Base-by-base conservation (phyloP, 2,113 vertebrate species). In the Sclerurus mexicanus region DNA sequence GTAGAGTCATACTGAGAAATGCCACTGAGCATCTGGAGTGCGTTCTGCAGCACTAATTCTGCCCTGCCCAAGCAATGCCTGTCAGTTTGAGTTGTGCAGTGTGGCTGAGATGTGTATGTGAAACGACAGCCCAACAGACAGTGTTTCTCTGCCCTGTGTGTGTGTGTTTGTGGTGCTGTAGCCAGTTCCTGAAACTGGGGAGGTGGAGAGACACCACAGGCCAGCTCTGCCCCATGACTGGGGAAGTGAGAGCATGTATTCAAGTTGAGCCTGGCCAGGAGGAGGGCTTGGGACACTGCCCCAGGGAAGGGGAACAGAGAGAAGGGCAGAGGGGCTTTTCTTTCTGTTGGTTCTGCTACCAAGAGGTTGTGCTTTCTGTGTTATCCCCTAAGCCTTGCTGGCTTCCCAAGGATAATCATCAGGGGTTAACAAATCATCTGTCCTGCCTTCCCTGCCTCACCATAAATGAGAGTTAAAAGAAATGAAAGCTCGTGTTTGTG, bases 11-110 rank as follows among this genome's bases (percentile, higher is more conserved):
- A 50, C 94, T 94, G 97, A 87, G 85, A 97, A 98, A 95, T 97
- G 96, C 94, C 96, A 96, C 91, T 91, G 87, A 97, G 93, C 97
- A 97, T 97, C 97, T 98, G 97, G 93, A 97, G 77, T 95, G 89
- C 47, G 27, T 96, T 96, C 92, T 88, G 46, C 67, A 93, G 93
- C 91, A 97, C 95, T 90, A 72, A 30, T 88, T 92, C 93, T 95
- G 87, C 85, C 93, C 81, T 91, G 87, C 56, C 93, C 95, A 80
- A 96, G 92, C 94, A 96, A 84, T 96, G 84, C 76, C 96, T 96
- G 97, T 96, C 98, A 94, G 75, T 77, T 92, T 95, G 94, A 78
- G 90, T 97, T 59, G 62, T 93, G 80, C 77, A 69, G 27, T 24
- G 67, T 59, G 92, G 76, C 64, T 93, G 90, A 96, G 96, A 92